phyloP scores from a whole-genome alignment of 2,113 vertebrate species.

The Gambusia affinis region DNA sequence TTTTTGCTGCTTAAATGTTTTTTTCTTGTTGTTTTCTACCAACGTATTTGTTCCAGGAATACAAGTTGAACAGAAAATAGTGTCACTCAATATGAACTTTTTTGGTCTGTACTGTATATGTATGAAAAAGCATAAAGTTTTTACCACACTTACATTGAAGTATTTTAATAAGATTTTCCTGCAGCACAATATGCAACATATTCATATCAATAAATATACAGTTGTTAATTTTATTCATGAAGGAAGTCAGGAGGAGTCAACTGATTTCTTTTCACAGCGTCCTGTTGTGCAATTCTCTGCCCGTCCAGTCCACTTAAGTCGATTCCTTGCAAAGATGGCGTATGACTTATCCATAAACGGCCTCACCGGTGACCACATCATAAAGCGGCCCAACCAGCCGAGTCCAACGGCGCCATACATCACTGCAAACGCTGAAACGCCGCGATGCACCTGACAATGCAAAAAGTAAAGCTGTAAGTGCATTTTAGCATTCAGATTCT shows the following conservation, averaged over 20 bases:
- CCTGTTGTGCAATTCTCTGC: conserved; percentile 56
- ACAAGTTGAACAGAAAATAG: background rate
- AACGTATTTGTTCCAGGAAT: background rate
- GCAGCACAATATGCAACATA: background rate
- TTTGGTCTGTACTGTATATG: too few species aligned
- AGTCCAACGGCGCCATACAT: conserved; percentile 74
- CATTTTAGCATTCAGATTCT: background rate
- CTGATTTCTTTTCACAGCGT: conserved; percentile 61
- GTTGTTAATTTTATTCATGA: background rate
- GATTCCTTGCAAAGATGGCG: conserved; percentile 69
- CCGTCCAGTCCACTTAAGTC: conserved; percentile 73
- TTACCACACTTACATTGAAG: background rate
- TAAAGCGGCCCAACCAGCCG: conserved; percentile 62
- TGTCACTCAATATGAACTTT: background rate
- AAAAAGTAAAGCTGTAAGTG: background rate
- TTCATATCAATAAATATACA: background rate
- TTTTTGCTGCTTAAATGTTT: conserved; percentile 4
- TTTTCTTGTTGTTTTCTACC: conserved; percentile 1
- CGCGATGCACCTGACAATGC: conserved; percentile 63
- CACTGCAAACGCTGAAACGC: conserved; percentile 70
- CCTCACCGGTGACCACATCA: conserved; percentile 66
- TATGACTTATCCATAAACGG: conserved; percentile 70
- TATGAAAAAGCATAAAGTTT: background rate
- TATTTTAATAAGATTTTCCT: background rate
- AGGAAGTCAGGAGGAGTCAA: background rate